Conservation (phyloP, 1,140 invertebrate genomes). For the Maniola jurtina region DNA sequence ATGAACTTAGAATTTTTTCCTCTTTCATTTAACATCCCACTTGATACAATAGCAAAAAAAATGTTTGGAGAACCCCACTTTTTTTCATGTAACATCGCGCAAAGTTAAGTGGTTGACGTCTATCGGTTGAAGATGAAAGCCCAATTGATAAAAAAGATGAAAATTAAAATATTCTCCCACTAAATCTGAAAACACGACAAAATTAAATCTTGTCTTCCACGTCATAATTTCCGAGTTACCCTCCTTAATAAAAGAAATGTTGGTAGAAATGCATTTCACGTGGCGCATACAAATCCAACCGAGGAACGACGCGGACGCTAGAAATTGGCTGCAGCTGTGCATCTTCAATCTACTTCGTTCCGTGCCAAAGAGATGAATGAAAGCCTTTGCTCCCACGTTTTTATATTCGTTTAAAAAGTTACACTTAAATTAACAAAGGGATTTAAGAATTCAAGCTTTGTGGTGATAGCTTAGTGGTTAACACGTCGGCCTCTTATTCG, state of each 20-base stretch:
- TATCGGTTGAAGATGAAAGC: not conserved
- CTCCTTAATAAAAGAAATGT: not conserved
- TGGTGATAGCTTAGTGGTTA: no score
- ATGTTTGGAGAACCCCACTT: no score
- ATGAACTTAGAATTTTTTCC: no score
- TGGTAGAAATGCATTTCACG: not conserved
- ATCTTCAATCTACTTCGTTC: not conserved
- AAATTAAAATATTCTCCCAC: no score
- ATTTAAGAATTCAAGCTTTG: no score
- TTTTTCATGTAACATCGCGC: no score
- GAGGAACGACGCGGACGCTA: not conserved
- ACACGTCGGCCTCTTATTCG: no score
- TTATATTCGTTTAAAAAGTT: not conserved
- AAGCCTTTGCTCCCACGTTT: not conserved
- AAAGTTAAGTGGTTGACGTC: no score
- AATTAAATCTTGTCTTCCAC: not conserved
- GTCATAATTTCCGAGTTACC: not conserved
- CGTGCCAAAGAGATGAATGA: not conserved
- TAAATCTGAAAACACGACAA: not conserved
- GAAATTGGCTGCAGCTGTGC: not conserved
- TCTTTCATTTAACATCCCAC: no score
- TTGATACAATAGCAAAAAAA: no score
- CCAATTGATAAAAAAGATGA: no score
- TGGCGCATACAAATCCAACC: not conserved
- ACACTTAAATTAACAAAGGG: not conserved